A percentile compares a stretch with the other conserved stretches of the same genome.
Evolutionary conservation across 2,797 vertebrate species (phyloP).

Genomic region (Trematomus bernacchii): DNA sequence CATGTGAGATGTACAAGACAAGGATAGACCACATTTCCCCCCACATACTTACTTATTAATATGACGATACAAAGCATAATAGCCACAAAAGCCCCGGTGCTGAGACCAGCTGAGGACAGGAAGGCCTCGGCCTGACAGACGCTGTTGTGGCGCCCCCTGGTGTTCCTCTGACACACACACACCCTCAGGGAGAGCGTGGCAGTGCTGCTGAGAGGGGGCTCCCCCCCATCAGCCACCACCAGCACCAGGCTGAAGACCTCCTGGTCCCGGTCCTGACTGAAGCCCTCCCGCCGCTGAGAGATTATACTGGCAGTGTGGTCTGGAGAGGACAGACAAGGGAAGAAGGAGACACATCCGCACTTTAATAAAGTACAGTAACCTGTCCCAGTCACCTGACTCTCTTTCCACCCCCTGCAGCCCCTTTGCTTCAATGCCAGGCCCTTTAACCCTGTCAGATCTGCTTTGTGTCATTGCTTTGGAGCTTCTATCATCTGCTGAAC

Average conservation of each 20-base stretch:
- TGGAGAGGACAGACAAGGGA: slow-evolving; percentile 64
- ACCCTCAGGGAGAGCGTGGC: slow-evolving; percentile 91
- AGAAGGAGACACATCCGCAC: not conserved
- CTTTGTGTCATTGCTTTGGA: too few species aligned
- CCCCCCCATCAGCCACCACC: slow-evolving; percentile 91
- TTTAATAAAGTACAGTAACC: not conserved
- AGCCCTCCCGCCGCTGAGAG: slow-evolving; percentile 85
- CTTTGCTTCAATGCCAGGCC: too few species aligned
- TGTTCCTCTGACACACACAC: slow-evolving; percentile 90
- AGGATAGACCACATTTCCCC: not conserved
- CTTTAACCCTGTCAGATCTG: too few species aligned
- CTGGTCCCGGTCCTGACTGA: slow-evolving; percentile 86
- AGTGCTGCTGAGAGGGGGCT: slow-evolving; percentile 92
- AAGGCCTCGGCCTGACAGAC: slow-evolving; percentile 92
- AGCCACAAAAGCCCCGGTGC: slow-evolving; percentile 93
- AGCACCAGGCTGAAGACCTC: slow-evolving; percentile 89
- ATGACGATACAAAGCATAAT: slow-evolving; percentile 94
- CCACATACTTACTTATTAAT: slow-evolving; percentile 88
- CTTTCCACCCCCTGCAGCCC: too few species aligned
- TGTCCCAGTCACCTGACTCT: too few species aligned
- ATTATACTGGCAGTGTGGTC: slow-evolving; percentile 93
- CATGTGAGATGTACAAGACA: not conserved
- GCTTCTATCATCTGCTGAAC: too few species aligned
- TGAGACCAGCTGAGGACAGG: slow-evolving; percentile 92
- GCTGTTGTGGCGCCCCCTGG: slow-evolving; percentile 60